A percentile compares a stretch with the other conserved stretches of the same genome.
Conservation (phyloP, 2,113 vertebrate genomes). For the Clarias gariepinus region DNA sequence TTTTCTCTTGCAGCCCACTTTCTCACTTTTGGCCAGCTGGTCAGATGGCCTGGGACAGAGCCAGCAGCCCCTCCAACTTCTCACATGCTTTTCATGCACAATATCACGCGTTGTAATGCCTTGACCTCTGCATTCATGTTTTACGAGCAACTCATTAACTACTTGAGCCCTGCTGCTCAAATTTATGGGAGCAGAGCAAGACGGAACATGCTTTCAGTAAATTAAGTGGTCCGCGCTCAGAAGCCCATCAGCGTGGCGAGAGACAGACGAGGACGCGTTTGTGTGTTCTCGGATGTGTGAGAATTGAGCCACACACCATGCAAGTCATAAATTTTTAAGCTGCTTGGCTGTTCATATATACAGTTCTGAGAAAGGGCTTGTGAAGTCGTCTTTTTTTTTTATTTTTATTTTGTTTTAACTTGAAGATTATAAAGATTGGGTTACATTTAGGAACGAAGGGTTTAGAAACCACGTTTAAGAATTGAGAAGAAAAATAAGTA, state of each 20-base stretch:
- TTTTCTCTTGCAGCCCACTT: constrained; percentile 16
- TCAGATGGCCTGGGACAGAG: constrained; percentile 51
- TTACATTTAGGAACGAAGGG: neutral
- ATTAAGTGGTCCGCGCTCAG: constrained; percentile 50
- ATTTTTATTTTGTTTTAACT: no score
- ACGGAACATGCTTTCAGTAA: constrained; percentile 56
- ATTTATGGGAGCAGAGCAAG: constrained; percentile 66
- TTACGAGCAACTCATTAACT: constrained; percentile 75
- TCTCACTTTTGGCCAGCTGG: constrained; percentile 42
- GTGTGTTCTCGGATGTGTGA: constrained; percentile 24
- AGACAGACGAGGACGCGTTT: constrained; percentile 24
- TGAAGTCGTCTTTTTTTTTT: neutral
- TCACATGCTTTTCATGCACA: constrained; percentile 74
- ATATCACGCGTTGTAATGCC: constrained; percentile 66
- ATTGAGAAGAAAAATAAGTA: neutral
- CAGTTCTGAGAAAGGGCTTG: neutral
- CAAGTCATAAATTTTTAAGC: constrained; percentile 20
- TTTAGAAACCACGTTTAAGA: neutral
- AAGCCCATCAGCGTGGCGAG: constrained; percentile 31
- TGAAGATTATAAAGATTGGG: neutral
- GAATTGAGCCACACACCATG: constrained; percentile 44
- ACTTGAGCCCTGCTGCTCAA: constrained; percentile 60
- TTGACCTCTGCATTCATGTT: constrained; percentile 71
- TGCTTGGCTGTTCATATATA: constrained; percentile 24
- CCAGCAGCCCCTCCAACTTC: constrained; percentile 50